A percentile compares a stretch with the other conserved stretches of the same genome.
Conservation (phyloP, 2,797 vertebrate species). For the Amazona finschi region DNA sequence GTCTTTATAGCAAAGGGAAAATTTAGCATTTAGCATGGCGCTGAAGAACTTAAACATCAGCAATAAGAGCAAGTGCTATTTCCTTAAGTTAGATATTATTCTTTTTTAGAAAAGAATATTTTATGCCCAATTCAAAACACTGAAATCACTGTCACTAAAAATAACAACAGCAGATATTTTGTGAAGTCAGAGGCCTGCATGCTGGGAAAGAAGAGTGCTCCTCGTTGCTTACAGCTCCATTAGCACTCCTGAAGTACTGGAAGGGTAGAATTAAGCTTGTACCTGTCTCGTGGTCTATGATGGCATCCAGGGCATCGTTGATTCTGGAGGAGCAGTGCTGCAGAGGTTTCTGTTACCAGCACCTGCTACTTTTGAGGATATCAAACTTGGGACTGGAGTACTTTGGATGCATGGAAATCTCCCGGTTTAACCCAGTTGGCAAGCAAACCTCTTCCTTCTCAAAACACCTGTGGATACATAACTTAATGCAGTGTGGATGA, state of each 20-base stretch:
- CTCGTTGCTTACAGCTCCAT: neutral
- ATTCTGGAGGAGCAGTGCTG: neutral
- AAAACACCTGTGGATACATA: neutral
- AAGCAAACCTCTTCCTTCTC: neutral
- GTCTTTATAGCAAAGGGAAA: neutral
- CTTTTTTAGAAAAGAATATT: neutral
- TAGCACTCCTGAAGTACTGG: neutral
- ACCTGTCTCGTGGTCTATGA: neutral
- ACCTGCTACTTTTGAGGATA: neutral
- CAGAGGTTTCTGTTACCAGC: neutral
- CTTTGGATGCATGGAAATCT: neutral
- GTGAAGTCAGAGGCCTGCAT: neutral
- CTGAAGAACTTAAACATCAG: neutral
- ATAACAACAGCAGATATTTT: neutral
- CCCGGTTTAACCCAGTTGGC: neutral
- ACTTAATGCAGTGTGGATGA: neutral
- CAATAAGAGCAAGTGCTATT: neutral
- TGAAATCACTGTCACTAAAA: neutral
- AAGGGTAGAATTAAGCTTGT: neutral
- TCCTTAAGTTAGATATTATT: neutral
- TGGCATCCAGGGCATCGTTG: neutral
- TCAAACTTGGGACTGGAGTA: neutral
- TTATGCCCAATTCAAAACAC: neutral
- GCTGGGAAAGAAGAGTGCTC: neutral
- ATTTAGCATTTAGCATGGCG: neutral